Conservation (phyloP, 1,140 invertebrate species). For the Cydia strobilella region DNA sequence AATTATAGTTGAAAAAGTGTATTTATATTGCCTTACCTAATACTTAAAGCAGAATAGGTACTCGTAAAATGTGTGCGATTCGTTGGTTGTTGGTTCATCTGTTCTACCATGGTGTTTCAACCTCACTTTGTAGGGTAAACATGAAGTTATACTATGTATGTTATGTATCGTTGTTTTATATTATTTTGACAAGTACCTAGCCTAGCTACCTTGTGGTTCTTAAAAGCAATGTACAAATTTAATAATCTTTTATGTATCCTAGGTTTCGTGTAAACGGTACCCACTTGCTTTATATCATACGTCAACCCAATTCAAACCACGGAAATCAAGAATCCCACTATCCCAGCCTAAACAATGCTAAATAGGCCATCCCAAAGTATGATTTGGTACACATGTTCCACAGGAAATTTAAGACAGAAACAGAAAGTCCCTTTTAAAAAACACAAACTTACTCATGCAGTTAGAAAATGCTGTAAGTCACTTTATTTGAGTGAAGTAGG, state of each 20-base stretch:
- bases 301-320: conserved; percentile 5
- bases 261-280: background rate
- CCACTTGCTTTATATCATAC: background rate
- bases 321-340: conserved; percentile 1
- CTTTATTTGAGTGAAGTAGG: background rate
- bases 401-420: conserved; percentile 24
- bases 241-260: background rate
- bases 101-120: too few relatives aligned
- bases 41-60: too few relatives aligned
- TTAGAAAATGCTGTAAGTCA: background rate
- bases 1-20: too few relatives aligned
- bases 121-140: too few relatives aligned
- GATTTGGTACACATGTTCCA: conserved; percentile 14
- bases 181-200: too few relatives aligned
- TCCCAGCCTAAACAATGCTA: conserved; percentile 5
- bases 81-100: too few relatives aligned
- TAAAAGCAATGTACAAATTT: background rate
- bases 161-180: too few relatives aligned
- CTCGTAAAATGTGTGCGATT: too few relatives aligned
- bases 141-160: too few relatives aligned
- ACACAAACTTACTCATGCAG: conserved; percentile 1
- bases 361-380: conserved; percentile 8
- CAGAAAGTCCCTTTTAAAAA: conserved; percentile 22
- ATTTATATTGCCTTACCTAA: too few relatives aligned
- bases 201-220: too few relatives aligned